phyloP scores from a whole-genome alignment of 2,797 vertebrate species.

The Buphagus erythrorhynchus region DNA sequence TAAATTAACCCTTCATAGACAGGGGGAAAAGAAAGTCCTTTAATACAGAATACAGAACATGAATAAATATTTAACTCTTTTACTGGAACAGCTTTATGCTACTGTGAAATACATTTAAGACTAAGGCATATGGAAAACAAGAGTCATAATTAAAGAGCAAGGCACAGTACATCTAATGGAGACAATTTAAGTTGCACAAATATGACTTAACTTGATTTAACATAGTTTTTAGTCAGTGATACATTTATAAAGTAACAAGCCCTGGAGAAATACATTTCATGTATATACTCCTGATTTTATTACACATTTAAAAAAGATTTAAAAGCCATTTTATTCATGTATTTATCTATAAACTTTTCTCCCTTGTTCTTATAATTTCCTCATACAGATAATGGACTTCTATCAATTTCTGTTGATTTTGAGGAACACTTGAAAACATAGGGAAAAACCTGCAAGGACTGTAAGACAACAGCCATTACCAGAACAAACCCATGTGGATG shows the following conservation, averaged over 20 bases:
- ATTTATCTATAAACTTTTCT: background rate
- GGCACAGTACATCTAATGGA: background rate
- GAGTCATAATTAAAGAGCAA: background rate
- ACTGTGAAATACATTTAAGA: background rate
- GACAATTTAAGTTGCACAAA: background rate
- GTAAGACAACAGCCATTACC: background rate
- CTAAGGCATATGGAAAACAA: background rate
- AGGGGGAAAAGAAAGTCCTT: background rate
- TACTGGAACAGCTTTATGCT: background rate
- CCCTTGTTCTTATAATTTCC: background rate
- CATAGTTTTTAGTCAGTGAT: background rate
- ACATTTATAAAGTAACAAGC: background rate
- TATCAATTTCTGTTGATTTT: background rate
- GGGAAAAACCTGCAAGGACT: background rate
- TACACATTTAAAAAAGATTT: fast-evolving
- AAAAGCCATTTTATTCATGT: background rate
- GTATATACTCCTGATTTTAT: background rate
- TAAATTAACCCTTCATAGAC: background rate
- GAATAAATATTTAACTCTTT: background rate
- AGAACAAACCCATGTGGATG: background rate
- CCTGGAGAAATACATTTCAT: background rate
- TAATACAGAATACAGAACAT: background rate
- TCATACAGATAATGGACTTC: background rate
- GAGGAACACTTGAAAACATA: background rate
- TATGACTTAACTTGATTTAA: background rate